Evolutionary conservation across 2,797 vertebrate genomes (phyloP), one percentile per base, ranked within the genome.

Genomic region (Podargus strigoides): DNA sequence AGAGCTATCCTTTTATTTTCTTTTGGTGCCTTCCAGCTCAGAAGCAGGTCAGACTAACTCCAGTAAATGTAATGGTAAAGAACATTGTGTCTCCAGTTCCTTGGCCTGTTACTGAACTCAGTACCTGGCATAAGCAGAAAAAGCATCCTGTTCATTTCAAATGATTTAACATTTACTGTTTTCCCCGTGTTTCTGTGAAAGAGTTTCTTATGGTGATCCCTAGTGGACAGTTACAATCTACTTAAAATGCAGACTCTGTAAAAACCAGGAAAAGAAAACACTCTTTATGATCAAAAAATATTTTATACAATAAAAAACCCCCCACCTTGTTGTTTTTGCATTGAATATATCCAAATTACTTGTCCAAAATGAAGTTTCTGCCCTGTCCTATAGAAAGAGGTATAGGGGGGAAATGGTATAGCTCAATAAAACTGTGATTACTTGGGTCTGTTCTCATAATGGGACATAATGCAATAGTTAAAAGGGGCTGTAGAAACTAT

Each of bases 191-290:
- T 95, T 94, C 90, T 90, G 90, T 84, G 91, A 93, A 91, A 88
- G 83, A 68, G 77, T 94, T 96, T 92, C 93, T 95, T 79, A 32
- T 9, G 23, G 80, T 52, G 67, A 85, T 96, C 96, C 93, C 94
- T 53, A 10, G 93, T 90, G 93, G 44, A 89, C 94, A 85, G 85
- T 93, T 93, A 92, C 70, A 80, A 56, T 66, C 63, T 68, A 7
- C 80, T 94, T 95, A 89, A 94, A 96, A 95, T 70, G 62, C 74
- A 94, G 91, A 55, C 77, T 87, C 80, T 79, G 77, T 91, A 83
- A 95, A 95, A 96, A 46, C n/a, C 78, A 87, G 95, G 89, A 70
- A 96, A 96, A 85, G 92, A 93, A 96, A 96, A 93, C 94, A 93
- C 42, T 36, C 56, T 94, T 95, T 96, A 91, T 95, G 90, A 92